Evolutionary conservation across 2,113 vertebrate genomes (phyloP).

Genomic region (Etheostoma spectabile): DNA sequence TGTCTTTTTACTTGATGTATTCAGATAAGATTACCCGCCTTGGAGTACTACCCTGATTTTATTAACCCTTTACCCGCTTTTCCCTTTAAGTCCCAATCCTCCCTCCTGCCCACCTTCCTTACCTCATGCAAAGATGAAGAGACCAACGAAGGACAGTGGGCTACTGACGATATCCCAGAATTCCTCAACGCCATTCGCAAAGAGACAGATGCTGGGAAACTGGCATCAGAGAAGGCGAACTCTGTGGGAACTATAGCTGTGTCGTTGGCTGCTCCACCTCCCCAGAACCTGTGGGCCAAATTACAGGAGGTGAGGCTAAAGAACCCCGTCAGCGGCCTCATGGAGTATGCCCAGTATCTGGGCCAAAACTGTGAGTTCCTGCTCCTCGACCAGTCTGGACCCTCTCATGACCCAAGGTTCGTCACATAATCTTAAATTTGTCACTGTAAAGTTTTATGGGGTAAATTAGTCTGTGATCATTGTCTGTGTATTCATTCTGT

Average conservation of each 20-base stretch:
- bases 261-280: constrained; percentile 79
- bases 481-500: too few relatives aligned
- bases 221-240: constrained; percentile 34
- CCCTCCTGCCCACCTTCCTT: constrained; percentile 5
- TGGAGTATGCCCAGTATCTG: constrained; percentile 94
- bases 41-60: background rate
- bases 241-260: constrained; percentile 79
- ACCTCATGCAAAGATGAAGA: constrained; percentile 45
- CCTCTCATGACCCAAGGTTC: constrained; percentile 95
- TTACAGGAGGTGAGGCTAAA: constrained; percentile 92
- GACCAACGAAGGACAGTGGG: constrained; percentile 86
- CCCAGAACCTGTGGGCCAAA: constrained; percentile 83
- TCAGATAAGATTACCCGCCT: background rate
- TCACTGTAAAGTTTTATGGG: background rate
- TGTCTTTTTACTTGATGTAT: background rate
- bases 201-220: constrained; percentile 74
- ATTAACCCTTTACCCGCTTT: constrained; percentile 15
- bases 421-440: constrained; percentile 27
- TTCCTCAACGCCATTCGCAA: constrained; percentile 88
- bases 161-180: constrained; percentile 92
- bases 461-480: background rate
- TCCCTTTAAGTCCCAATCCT: background rate
- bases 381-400: constrained; percentile 93
- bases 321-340: constrained; percentile 95
- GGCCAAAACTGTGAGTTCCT: constrained; percentile 92